Conservation (phyloP, 2,888 invertebrate genomes). For the Sinohyriopsis cumingii region DNA sequence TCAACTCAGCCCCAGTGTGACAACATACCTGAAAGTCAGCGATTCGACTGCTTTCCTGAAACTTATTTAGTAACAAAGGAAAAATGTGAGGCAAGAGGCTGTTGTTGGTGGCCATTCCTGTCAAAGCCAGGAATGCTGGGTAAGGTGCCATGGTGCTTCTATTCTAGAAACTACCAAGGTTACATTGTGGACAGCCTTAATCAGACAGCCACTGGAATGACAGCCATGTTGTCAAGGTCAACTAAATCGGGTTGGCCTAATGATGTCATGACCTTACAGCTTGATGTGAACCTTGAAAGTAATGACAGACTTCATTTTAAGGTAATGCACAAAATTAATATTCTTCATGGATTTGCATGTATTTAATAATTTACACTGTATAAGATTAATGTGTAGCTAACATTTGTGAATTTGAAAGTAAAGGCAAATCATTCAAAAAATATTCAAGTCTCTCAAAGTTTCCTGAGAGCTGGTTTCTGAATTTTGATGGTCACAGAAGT, state of each 20-base stretch:
- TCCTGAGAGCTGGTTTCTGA: too few relatives aligned
- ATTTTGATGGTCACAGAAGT: too few relatives aligned
- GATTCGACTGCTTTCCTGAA: slow-evolving; percentile 54
- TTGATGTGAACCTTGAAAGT: slow-evolving; percentile 49
- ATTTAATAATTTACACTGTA: neutral
- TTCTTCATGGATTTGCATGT: neutral
- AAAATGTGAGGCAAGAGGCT: slow-evolving; percentile 44
- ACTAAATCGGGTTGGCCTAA: slow-evolving; percentile 44
- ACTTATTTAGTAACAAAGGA: slow-evolving; percentile 17
- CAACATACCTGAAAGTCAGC: slow-evolving; percentile 16
- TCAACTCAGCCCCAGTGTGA: slow-evolving; percentile 20
- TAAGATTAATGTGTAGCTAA: neutral
- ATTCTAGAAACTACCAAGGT: slow-evolving; percentile 41
- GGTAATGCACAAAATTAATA: slow-evolving; percentile 25
- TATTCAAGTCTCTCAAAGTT: too few relatives aligned
- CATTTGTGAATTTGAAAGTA: neutral
- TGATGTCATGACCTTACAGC: slow-evolving; percentile 34
- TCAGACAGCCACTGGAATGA: slow-evolving; percentile 27
- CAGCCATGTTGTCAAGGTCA: slow-evolving; percentile 25
- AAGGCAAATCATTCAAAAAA: neutral
- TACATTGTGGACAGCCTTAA: slow-evolving; percentile 33
- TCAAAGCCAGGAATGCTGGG: slow-evolving; percentile 9
- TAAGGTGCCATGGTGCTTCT: slow-evolving; percentile 50
- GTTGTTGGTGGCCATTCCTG: slow-evolving; percentile 42
- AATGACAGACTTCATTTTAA: slow-evolving; percentile 46